A percentile compares a stretch with the other conserved stretches of the same genome.
These are phyloP conservation scores for Callyntrura sp. DNA, from an alignment of 2,888 invertebrate genomes.

Conservation along the genomic window DNA sequence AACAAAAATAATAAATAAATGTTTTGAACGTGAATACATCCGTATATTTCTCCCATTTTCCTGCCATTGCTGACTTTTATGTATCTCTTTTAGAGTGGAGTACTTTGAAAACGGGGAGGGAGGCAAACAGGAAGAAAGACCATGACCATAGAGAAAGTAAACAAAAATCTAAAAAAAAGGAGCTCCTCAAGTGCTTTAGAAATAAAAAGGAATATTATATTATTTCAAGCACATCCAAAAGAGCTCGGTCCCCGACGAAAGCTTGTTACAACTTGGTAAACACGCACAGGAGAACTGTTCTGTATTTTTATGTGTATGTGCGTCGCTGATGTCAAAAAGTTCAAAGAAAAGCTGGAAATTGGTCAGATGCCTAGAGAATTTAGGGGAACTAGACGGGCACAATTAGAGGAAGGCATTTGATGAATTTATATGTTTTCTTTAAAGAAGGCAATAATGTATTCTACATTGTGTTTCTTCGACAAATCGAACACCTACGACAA, in stretches of 20 bases:
- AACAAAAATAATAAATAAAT: slow-evolving; percentile 30
- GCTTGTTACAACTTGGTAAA: not conserved
- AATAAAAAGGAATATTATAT: slow-evolving; percentile 49
- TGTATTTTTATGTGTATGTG: not conserved
- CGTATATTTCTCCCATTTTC: not conserved
- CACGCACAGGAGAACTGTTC: not conserved
- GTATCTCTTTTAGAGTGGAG: not conserved
- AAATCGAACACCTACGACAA: not conserved
- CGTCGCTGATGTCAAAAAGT: slow-evolving; percentile 55
- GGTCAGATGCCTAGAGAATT: slow-evolving; percentile 61
- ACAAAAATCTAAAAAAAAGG: slow-evolving; percentile 4
- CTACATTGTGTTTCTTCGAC: not conserved
- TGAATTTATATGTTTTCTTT: slow-evolving; percentile 64
- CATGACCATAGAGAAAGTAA: slow-evolving; percentile 27
- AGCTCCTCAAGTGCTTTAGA: slow-evolving; percentile 10
- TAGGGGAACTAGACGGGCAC: slow-evolving; percentile 53
- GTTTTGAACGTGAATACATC: slow-evolving; percentile 4
- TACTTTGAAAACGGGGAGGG: not conserved
- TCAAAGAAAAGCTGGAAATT: slow-evolving; percentile 69
- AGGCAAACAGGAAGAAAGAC: slow-evolving; percentile 9
- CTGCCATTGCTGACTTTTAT: not conserved
- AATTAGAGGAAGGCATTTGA: slow-evolving; percentile 51
- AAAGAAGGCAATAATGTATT: slow-evolving; percentile 6
- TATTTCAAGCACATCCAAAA: slow-evolving; percentile 1
- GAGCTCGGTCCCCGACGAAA: not conserved